phyloP scores from a whole-genome alignment of 2,113 vertebrate species.

The Polyodon spathula region DNA sequence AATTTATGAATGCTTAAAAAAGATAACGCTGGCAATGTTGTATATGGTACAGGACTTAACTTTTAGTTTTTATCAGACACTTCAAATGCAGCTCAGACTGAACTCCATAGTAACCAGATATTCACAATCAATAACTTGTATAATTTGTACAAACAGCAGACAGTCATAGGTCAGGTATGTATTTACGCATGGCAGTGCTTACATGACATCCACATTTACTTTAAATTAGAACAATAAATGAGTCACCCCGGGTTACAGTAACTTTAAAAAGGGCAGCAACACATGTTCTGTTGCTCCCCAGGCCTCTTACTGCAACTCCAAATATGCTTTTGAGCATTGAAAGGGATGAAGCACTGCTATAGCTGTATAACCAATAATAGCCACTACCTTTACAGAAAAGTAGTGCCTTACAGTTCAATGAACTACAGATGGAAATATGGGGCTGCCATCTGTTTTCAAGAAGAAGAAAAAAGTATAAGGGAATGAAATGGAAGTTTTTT shows the following conservation, averaged over 20 bases:
- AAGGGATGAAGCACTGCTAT: not conserved
- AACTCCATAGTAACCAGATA: too few species aligned
- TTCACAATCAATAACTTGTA: too few species aligned
- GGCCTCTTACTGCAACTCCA: slow-evolving; percentile 3
- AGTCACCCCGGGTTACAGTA: slow-evolving; percentile 19
- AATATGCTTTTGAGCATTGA: not conserved
- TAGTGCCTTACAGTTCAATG: slow-evolving; percentile 39
- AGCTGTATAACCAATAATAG: slow-evolving; percentile 17
- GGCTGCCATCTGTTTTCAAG: slow-evolving; percentile 45
- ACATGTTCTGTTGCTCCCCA: slow-evolving; percentile 7
- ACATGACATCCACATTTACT: too few species aligned
- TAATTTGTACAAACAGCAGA: too few species aligned
- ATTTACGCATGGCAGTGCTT: too few species aligned
- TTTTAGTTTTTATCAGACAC: too few species aligned
- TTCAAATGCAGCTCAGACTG: too few species aligned
- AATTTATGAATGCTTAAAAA: too few species aligned
- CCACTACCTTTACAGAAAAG: slow-evolving; percentile 28
- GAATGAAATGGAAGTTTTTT: slow-evolving; percentile 37
- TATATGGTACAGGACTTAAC: too few species aligned
- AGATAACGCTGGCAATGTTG: too few species aligned
- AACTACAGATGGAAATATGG: slow-evolving; percentile 51
- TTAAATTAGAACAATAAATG: not conserved
- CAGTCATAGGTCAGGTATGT: too few species aligned
- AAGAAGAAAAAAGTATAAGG: slow-evolving; percentile 32
- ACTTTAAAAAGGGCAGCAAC: slow-evolving; percentile 22